These are phyloP conservation scores for Tenthredo mesomela DNA, from an alignment of 2,888 invertebrate genomes.

Conservation along the genomic window DNA sequence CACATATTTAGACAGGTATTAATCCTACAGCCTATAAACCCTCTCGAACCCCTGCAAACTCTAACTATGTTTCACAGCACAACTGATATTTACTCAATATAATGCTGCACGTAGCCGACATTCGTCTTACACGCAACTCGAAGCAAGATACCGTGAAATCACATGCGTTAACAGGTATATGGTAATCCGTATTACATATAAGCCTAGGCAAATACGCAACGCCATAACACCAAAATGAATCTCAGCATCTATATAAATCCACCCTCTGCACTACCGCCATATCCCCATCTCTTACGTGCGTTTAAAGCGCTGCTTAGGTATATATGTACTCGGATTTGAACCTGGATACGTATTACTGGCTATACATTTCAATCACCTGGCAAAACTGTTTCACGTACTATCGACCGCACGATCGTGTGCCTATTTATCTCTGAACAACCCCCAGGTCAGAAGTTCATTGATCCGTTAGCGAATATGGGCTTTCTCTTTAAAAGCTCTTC, in stretches of 20 bases:
- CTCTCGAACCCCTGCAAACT: conserved; percentile 6
- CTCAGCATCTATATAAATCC: background rate
- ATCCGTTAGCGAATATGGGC: background rate
- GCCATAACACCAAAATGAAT: background rate
- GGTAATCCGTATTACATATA: conserved; percentile 25
- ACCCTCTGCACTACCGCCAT: background rate
- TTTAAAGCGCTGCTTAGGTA: background rate
- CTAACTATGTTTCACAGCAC: background rate
- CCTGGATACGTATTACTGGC: conserved; percentile 5
- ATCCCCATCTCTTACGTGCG: background rate
- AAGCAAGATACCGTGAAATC: conserved; percentile 22
- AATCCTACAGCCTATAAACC: background rate
- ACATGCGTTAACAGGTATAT: conserved; percentile 11
- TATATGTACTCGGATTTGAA: background rate
- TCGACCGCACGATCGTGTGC: conserved; percentile 23
- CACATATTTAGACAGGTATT: background rate
- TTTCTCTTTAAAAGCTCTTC: background rate
- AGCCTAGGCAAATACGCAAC: background rate
- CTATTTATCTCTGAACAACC: conserved; percentile 22
- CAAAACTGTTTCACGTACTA: conserved; percentile 22
- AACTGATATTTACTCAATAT: background rate
- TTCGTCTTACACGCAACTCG: background rate
- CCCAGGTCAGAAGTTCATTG: conserved; percentile 19
- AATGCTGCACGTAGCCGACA: background rate
- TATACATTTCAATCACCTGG: conserved; percentile 28